Evolutionary conservation across 1,140 invertebrate species (phyloP), one percentile per base, ranked within the genome.

Genomic region (Pogonus chalceus): DNA sequence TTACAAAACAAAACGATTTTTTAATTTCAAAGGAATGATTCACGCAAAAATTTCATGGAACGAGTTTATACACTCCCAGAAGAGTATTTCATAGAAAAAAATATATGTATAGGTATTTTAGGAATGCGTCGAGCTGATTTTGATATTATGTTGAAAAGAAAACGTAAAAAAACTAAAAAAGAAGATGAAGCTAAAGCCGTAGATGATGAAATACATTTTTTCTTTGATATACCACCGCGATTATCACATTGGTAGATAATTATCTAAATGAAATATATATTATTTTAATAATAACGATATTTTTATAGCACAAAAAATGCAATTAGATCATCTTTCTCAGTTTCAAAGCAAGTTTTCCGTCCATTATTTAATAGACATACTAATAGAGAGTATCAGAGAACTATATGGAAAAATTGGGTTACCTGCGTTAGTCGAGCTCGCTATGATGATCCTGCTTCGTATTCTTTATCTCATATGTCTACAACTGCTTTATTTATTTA

Each of bases 71-170:
- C 64, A 2, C 65, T 63, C 7, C 68, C 68, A 0, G 66, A 70
- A 58, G 65, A 69, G 53, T 18, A 55, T 12, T 35, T 70, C 14
- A 52, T 60, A 22, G 54, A 63, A 39, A 35, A 58, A 23, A 53
- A 55, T n/a, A 53, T 70, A n/a, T 55, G 58, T 24, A 55, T 69
- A 4, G 68, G 68, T n/a, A 59, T 70, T 35, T 55, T 70, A 43
- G 68, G 68, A n/a, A 57, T 65, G 4, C 58, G 60, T 1, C 51
- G 62, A 43, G 60, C 60, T 47, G 60, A 61, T 46, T 58, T 66
- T n/a, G 64, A 67, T 51, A 20, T 56, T 2, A 49, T 65, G 22
- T 58, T 68, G 52, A 65, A 60, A 35, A 63, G 58, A 10, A 59
- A 57, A 50, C 22, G 20, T 49, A 49, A 49, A 20, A 23, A 20